phyloP scores from a whole-genome alignment of 2,113 vertebrate species.

The Colossoma macropomum region DNA sequence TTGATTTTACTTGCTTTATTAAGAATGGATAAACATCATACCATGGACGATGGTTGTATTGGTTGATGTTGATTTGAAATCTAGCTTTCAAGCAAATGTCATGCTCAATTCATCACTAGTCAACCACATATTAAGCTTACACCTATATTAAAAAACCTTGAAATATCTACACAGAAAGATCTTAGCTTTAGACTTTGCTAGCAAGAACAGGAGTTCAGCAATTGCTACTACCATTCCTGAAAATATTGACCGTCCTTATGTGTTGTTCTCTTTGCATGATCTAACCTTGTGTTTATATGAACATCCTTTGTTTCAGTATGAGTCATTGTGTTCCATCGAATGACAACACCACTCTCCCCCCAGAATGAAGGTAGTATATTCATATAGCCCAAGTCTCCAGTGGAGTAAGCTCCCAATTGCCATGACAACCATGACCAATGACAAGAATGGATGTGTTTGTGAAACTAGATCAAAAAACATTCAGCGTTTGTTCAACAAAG shows the following conservation, averaged over 20 bases:
- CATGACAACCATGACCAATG: conserved; percentile 21
- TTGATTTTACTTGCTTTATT: too few relatives aligned
- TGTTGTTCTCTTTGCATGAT: neutral
- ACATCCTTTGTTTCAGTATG: neutral
- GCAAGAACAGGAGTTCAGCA: too few relatives aligned
- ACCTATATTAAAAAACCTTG: too few relatives aligned
- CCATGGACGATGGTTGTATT: too few relatives aligned
- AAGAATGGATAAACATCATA: too few relatives aligned
- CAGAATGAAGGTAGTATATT: neutral
- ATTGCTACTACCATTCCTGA: too few relatives aligned
- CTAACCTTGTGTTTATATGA: neutral
- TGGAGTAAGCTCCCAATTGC: conserved; percentile 9
- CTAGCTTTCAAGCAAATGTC: too few relatives aligned
- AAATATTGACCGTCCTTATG: neutral
- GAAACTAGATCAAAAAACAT: neutral
- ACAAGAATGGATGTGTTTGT: conserved; percentile 6
- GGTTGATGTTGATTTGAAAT: too few relatives aligned
- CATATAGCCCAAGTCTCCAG: neutral
- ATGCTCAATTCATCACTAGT: too few relatives aligned
- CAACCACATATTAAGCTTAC: too few relatives aligned
- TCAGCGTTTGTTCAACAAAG: neutral
- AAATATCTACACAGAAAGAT: too few relatives aligned
- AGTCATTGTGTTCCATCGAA: neutral
- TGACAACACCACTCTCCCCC: neutral
- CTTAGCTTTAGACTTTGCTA: too few relatives aligned